Evolutionary conservation across 2,113 vertebrate species (phyloP).

Genomic region (Zosterops borbonicus): DNA sequence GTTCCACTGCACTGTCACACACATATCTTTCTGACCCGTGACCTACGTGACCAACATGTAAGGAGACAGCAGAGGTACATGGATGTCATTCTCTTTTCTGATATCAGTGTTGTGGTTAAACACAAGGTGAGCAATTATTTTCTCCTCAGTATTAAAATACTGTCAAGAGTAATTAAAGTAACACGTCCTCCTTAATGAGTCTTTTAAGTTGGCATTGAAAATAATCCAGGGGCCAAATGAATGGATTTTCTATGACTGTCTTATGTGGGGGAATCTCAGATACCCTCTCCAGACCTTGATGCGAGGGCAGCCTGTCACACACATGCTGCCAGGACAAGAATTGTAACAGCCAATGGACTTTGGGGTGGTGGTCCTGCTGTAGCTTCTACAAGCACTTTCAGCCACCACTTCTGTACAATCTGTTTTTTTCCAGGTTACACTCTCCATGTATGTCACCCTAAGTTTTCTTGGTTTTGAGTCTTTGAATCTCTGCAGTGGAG

Average conservation of each 20-base stretch:
- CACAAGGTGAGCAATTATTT: background rate
- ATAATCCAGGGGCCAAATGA: background rate
- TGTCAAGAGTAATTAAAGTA: background rate
- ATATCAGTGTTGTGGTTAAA: background rate
- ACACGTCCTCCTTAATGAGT: accelerated
- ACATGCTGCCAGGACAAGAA: background rate
- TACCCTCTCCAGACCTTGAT: background rate
- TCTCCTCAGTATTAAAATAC: background rate
- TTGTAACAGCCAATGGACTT: background rate
- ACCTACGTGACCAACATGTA: background rate
- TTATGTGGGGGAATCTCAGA: background rate
- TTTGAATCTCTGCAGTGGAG: no score
- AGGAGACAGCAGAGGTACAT: background rate
- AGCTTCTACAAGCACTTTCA: background rate
- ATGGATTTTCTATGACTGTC: background rate
- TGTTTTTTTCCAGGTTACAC: background rate
- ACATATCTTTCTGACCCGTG: background rate
- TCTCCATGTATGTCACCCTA: background rate
- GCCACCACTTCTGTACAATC: background rate
- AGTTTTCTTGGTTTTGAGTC: no score
- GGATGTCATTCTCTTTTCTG: background rate
- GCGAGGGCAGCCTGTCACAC: background rate
- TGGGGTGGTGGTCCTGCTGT: background rate
- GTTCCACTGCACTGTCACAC: background rate
- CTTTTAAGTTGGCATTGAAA: background rate